A percentile compares a stretch with the other conserved stretches of the same genome.
These are phyloP conservation scores for pig (Sus scrofa) DNA, from an alignment of 2,113 vertebrate species.

Conservation along the genomic window T2T-Sscrofa CM000824.6:39853001-39853500, in stretches of 20 bases:
- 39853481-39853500: background rate
- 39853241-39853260: background rate
- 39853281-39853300: background rate
- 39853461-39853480: background rate
- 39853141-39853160: background rate
- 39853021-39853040: slow-evolving; percentile 38
- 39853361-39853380: background rate
- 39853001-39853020: background rate
- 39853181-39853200: background rate
- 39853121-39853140: background rate
- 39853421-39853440: background rate
- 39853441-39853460: background rate
- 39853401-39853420: slow-evolving; percentile 1
- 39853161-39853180: background rate
- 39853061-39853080: background rate
- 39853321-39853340: background rate
- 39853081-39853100: background rate
- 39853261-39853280: background rate
- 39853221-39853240: background rate
- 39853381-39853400: background rate
- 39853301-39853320: background rate
- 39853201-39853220: background rate
- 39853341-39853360: background rate
- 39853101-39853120: background rate
- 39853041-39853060: slow-evolving; percentile 13